phyloP scores from a whole-genome alignment of 2,888 invertebrate species.

The Euspilapteryx auroguttella region DNA sequence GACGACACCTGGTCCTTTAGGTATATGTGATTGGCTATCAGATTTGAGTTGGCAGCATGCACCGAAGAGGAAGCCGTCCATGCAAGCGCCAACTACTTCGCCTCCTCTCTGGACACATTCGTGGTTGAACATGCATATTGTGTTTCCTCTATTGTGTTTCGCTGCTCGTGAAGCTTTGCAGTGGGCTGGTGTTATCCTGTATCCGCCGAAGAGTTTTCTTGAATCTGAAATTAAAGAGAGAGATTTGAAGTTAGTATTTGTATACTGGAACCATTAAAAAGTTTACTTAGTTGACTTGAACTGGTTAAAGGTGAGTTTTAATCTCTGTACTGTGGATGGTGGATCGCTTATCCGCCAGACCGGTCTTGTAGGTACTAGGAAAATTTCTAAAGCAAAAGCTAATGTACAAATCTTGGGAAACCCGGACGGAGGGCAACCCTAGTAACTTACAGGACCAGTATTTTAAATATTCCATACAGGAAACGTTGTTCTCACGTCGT shows the following conservation, averaged over 20 bases:
- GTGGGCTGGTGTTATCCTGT: conserved; percentile 80
- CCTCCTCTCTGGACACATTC: conserved; percentile 81
- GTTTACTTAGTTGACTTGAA: no score
- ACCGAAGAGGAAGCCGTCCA: conserved; percentile 91
- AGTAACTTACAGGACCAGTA: no score
- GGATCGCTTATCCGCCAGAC: no score
- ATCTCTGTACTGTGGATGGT: no score
- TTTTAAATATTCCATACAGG: no score
- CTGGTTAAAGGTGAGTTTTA: no score
- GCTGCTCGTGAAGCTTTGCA: conserved; percentile 73
- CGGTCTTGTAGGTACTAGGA: no score
- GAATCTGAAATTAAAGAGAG: conserved; percentile 26
- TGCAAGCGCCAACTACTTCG: conserved; percentile 83
- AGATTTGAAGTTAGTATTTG: conserved; percentile 1
- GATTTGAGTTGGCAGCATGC: conserved; percentile 80
- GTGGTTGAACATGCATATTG: conserved; percentile 92
- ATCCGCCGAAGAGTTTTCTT: conserved; percentile 81
- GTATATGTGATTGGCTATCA: conserved; percentile 46
- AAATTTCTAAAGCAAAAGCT: no score
- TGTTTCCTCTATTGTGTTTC: conserved; percentile 66
- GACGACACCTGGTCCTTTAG: conserved; percentile 49
- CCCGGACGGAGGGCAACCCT: no score
- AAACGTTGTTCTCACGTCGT: no score
- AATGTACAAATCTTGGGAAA: no score
- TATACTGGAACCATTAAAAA: no score